Percentiles rank a stretch among this genome's conserved stretches.
These are phyloP conservation scores for Rhinoptilus africanus DNA, from an alignment of 2,113 vertebrate genomes.

Conservation along the genomic window DNA sequence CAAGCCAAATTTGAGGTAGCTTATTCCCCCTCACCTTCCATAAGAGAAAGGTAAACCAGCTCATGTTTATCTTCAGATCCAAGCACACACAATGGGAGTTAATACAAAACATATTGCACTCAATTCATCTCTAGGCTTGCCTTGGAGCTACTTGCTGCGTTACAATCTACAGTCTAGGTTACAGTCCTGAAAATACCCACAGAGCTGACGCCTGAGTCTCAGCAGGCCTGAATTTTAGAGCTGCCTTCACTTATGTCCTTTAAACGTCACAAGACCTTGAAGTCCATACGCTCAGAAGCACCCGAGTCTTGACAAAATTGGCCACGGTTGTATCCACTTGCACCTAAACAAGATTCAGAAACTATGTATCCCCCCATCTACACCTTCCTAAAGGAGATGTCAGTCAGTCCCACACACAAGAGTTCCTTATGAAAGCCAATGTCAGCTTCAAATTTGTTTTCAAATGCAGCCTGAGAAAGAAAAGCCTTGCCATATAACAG, in stretches of 20 bases:
- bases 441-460: background rate
- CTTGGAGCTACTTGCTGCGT: background rate
- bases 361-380: background rate
- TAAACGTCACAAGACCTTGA: background rate
- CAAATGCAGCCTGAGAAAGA: background rate
- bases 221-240: background rate
- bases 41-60: background rate
- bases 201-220: background rate
- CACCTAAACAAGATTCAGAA: background rate
- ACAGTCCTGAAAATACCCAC: background rate
- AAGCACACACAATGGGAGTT: background rate
- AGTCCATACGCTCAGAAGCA: background rate
- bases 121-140: background rate
- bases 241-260: background rate
- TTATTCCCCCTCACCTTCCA: background rate
- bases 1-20: background rate
- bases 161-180: background rate
- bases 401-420: background rate
- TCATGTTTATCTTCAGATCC: background rate
- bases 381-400: background rate
- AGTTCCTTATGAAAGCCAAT: background rate
- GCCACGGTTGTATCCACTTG: background rate
- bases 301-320: background rate
- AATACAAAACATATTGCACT: fast-evolving
- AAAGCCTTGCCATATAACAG: background rate